Base-by-base conservation (phyloP, 23 tunicate genomes). In the Trididemnum clinides region DNA sequence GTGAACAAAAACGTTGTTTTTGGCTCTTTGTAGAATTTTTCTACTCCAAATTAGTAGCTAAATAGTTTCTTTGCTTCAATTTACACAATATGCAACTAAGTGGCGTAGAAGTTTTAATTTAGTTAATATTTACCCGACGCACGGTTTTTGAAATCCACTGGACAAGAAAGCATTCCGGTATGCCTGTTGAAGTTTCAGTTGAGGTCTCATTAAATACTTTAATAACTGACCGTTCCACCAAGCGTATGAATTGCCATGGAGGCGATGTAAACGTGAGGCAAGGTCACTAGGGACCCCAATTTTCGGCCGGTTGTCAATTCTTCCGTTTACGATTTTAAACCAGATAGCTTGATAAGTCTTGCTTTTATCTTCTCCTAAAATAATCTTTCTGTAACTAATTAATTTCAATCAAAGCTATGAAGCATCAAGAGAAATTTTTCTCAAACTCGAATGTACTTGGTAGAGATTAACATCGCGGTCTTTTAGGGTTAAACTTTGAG, bases 141-240 rank as follows among this genome's bases (percentile, higher is more conserved):
- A 49, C 1, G 95, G 95, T 35, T 69, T 64, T 50, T 28, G 30
- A 36, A 85, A 85, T 12, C 34, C 78, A 7, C 36, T 66, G 64
- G 64, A 33, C 0, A 76, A 84, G 35, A 30, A 79, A 35, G 20
- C 76, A 4, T 80, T 39, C 2, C 79, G 33, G 23, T 85, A 12
- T 1, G 28, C 82, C 1, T 64, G 38, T 23, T 85, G 65, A 33
- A 90, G 76, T 82, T 86, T 86, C 22, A 62, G 70, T 34, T 85
- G 95, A 2, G 90, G 90, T 30, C 88, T 33, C 88, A 70, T 36
- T 18, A 92, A 58, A 71, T 87, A 87, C 2, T 64, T 62, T 23
- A 87, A 34, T 50, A 92, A 81, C 72, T 92, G 97, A 2, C 97
- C 97, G 34, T 87, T 70, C 97, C 97, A 92, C 97, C 97, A 92